Conservation (phyloP, 2,888 invertebrate species). For the Seira ritae region DNA sequence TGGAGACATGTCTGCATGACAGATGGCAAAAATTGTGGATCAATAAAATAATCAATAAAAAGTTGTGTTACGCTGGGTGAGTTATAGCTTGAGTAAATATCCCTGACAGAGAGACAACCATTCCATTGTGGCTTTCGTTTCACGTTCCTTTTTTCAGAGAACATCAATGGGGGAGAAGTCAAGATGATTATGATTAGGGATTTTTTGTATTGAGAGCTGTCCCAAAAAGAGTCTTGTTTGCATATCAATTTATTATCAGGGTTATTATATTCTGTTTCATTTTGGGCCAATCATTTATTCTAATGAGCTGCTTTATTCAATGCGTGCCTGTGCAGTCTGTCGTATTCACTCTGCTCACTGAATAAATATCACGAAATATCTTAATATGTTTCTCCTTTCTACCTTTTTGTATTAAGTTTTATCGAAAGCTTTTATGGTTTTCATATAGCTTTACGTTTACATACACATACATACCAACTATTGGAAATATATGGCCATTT, state of each 20-base stretch:
- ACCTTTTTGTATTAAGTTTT: no score
- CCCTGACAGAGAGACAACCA: conserved; percentile 7
- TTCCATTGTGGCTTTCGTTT: background rate
- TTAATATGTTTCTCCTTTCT: no score
- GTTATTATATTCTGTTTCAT: background rate
- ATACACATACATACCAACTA: no score
- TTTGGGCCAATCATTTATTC: background rate
- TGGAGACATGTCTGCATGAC: conserved; percentile 18
- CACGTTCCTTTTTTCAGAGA: no score
- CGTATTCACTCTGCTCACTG: no score
- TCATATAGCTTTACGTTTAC: no score
- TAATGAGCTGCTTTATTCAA: background rate
- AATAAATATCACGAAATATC: no score
- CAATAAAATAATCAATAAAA: conserved; percentile 37
- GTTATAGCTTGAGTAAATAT: conserved; percentile 8
- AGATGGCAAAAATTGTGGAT: conserved; percentile 20
- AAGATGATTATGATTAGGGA: background rate
- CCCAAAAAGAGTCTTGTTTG: conserved; percentile 15
- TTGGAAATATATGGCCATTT: background rate
- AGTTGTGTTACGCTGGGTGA: conserved; percentile 1
- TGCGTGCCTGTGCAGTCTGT: background rate
- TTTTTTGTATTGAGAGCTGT: background rate
- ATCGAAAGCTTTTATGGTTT: no score
- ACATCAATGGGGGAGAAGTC: background rate
- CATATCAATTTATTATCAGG: background rate